Percentiles rank a stretch among this genome's conserved stretches.
Evolutionary conservation across 2,113 vertebrate species (phyloP).

Genomic region (Rutilus rutilus): DNA sequence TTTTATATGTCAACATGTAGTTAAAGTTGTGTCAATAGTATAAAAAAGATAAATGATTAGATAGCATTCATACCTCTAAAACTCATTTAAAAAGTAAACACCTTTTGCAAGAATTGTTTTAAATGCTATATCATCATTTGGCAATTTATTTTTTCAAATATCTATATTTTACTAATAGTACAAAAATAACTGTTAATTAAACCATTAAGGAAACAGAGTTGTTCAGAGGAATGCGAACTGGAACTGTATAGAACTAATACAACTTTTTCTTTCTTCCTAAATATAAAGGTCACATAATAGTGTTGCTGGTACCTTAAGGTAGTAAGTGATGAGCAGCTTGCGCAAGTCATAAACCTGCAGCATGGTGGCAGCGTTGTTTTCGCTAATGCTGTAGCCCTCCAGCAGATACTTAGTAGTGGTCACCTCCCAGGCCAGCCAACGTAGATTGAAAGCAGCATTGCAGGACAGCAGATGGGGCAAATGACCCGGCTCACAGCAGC

Average conservation of each 20-base stretch:
- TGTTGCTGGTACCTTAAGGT: conserved; percentile 81
- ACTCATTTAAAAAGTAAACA: background rate
- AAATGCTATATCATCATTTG: background rate
- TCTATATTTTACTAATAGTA: background rate
- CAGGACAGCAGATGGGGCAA: conserved; percentile 92
- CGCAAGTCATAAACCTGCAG: conserved; percentile 96
- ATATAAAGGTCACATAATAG: background rate
- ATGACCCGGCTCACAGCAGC: conserved; percentile 93
- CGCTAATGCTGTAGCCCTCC: conserved; percentile 95
- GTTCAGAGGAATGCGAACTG: background rate
- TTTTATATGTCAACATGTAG: no score
- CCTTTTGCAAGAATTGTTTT: background rate
- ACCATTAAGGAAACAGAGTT: background rate
- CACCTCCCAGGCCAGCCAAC: conserved; percentile 98
- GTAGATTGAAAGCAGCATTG: conserved; percentile 93
- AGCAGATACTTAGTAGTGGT: conserved; percentile 92
- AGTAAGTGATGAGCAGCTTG: conserved; percentile 93
- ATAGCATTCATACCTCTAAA: background rate
- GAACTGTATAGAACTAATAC: background rate
- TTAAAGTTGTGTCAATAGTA: no score
- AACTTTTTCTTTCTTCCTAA: background rate
- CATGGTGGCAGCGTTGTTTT: conserved; percentile 96
- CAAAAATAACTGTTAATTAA: background rate
- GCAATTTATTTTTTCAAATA: background rate
- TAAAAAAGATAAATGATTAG: background rate